phyloP scores from a whole-genome alignment of 2,113 vertebrate genomes.

The Periophthalmus modestus region DNA sequence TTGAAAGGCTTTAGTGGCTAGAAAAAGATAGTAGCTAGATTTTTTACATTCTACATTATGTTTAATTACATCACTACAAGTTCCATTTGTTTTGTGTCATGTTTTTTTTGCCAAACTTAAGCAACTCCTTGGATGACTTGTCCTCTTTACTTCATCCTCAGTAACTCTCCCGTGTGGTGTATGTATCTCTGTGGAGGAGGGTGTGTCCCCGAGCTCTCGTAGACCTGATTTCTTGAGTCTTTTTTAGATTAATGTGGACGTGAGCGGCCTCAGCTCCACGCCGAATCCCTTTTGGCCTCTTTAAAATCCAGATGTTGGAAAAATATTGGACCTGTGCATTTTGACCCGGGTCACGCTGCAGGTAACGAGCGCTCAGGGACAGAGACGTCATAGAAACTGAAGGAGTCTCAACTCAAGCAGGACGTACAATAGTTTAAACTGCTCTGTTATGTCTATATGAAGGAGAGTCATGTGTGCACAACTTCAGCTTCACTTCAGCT shows the following conservation, averaged over 20 bases:
- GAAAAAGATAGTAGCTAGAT: no score
- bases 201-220: slow-evolving; percentile 9
- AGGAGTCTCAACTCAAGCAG: slow-evolving; percentile 9
- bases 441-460: not conserved
- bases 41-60: no score
- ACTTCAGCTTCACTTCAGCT: no score
- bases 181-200: slow-evolving; percentile 2
- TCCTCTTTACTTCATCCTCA: not conserved
- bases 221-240: slow-evolving; percentile 24
- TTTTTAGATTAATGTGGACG: slow-evolving; percentile 39
- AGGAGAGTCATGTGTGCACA: no score
- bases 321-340: slow-evolving; percentile 10
- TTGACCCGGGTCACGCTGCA: slow-evolving; percentile 10
- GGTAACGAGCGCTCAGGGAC: slow-evolving; percentile 30
- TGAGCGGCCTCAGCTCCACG: slow-evolving; percentile 33
- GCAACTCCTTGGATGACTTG: not conserved
- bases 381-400: slow-evolving; percentile 13
- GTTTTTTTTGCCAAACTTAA: not conserved
- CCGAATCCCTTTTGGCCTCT: slow-evolving; percentile 39
- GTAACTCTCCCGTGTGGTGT: not conserved
- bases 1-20: no score
- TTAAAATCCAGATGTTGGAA: slow-evolving; percentile 54
- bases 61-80: not conserved
- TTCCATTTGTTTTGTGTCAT: not conserved
- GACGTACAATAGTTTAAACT: not conserved